Evolutionary conservation across 2,888 invertebrate genomes (phyloP).

Genomic region (Sericinus montela): DNA sequence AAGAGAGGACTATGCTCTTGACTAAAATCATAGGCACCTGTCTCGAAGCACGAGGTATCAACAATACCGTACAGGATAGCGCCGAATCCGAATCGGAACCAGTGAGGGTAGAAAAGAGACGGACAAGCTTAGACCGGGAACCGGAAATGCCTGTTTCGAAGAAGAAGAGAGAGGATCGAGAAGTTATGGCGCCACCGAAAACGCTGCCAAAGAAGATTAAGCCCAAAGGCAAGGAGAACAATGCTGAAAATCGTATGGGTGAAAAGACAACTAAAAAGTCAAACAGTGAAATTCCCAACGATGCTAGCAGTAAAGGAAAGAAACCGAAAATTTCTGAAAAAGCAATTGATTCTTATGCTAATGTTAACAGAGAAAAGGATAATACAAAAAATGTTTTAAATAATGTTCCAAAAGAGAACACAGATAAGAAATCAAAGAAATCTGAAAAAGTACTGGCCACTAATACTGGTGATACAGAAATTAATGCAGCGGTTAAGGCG

Average conservation of each 20-base stretch:
- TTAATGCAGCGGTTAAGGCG: not conserved
- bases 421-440: not conserved
- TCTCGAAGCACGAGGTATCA: conserved; percentile 38
- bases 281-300: not conserved
- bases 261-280: not conserved
- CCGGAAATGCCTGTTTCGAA: conserved; percentile 25
- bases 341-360: not conserved
- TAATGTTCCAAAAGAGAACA: not conserved
- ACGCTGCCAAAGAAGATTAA: conserved; percentile 50
- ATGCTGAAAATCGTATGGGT: not conserved
- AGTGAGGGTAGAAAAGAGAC: conserved; percentile 26
- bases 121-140: conserved; percentile 31
- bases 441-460: not conserved
- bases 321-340: not conserved
- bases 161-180: conserved; percentile 27
- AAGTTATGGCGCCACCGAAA: conserved; percentile 63
- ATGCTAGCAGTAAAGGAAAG: not conserved
- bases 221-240: conserved; percentile 36
- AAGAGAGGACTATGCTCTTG: conserved; percentile 53
- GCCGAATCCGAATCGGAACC: conserved; percentile 41
- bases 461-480: not conserved
- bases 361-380: not conserved
- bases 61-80: conserved; percentile 28
- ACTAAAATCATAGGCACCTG: conserved; percentile 55
- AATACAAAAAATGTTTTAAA: too few relatives aligned